Evolutionary conservation across 2,888 invertebrate genomes (phyloP), one percentile per base, ranked within the genome.

Genomic region (Sylvicola cinctus): DNA sequence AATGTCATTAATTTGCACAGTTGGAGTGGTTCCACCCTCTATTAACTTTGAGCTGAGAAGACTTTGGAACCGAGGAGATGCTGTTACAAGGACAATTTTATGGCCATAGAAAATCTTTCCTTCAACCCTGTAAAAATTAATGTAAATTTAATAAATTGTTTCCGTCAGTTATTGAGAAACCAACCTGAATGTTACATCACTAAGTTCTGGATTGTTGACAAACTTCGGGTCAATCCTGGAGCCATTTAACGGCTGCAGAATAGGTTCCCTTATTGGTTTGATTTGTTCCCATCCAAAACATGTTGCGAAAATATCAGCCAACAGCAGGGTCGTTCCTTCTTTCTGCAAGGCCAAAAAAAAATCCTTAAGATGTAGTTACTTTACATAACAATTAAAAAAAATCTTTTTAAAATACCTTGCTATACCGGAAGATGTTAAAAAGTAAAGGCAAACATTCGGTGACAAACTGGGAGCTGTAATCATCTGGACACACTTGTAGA

Each of bases 21-120:
- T 78, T 1, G 87, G 85, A 23, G 84, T 66, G 45, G 66, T 74
- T 31, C 74, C 73, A 43, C 77, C n/a, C n/a, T n/a, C 76, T 44
- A 72, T 74, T 39, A 74, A 52, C 47, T 74, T 76, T 5, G 75
- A 74, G 46, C 74, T 74, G 29, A 88, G 62, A 85, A 88, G 87
- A 34, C 77, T 79, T 43, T 84, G 70, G 44, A 88, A 74, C 34
- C 85, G 66, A 11, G 83, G 74, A 3, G 87, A 88, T 38, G 85
- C 85, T 3, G 88, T 90, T 31, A 90, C 84, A 37, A 91, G 62
- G 26, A 91, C 87, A 42, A 91, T 88, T 60, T 88, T 87, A 57
- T 91, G 91, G 1, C 85, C 90, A 54, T 87, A 90, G 58, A 91
- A 88, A 16, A 87, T 65, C 40, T 84, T 68, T 1, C 85, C 87